Evolutionary conservation across 2,888 invertebrate species (phyloP).

Genomic region (Epinotia bilunana): DNA sequence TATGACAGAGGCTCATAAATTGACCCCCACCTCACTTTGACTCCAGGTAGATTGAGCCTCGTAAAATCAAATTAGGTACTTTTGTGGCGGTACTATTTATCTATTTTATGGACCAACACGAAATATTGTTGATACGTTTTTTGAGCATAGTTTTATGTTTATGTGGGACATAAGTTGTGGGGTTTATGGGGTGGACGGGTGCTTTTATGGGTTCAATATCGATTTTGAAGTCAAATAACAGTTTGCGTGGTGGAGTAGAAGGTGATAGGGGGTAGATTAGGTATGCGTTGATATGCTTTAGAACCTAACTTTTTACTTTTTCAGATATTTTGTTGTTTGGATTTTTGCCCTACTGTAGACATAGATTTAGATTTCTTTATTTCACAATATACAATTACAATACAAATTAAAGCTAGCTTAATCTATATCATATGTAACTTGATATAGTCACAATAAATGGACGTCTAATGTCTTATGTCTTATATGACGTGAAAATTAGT

Average conservation of each 20-base stretch:
- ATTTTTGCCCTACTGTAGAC: background rate
- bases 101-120: constrained; percentile 59
- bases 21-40: constrained; percentile 64
- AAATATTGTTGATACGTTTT: constrained; percentile 59
- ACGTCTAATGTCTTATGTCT: no score
- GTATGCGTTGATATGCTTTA: constrained; percentile 16
- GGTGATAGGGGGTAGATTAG: constrained; percentile 12
- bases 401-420: no score
- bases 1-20: constrained; percentile 78
- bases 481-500: no score
- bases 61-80: constrained; percentile 73
- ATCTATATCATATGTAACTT: no score
- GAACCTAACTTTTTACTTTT: background rate
- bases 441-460: no score
- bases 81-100: constrained; percentile 65
- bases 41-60: constrained; percentile 66
- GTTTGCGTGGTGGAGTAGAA: constrained; percentile 33
- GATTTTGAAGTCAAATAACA: constrained; percentile 32
- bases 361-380: no score
- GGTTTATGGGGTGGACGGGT: constrained; percentile 48
- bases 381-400: no score
- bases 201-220: constrained; percentile 45
- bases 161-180: constrained; percentile 48
- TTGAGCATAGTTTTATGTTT: constrained; percentile 48
- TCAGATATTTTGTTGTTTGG: background rate